Conservation (phyloP, 2,113 vertebrate genomes). For the Dicerorhinus sumatrensis region DNA sequence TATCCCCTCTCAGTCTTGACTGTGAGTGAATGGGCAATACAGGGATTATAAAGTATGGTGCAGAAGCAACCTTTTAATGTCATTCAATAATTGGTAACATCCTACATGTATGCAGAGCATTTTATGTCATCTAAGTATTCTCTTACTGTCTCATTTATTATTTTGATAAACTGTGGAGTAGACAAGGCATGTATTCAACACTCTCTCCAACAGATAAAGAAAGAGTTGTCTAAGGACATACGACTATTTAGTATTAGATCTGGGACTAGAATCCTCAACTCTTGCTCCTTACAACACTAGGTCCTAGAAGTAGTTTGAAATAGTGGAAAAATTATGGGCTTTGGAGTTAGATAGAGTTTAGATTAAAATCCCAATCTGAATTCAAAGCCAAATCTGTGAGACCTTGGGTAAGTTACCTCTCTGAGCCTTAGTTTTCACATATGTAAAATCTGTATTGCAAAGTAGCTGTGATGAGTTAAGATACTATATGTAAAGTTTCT, state of each 20-base stretch:
- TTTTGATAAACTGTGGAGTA: not conserved
- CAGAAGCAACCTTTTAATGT: not conserved
- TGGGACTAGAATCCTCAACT: constrained; percentile 10
- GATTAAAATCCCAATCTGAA: not conserved
- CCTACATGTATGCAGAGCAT: not conserved
- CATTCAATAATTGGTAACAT: constrained; percentile 22
- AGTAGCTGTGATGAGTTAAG: constrained; percentile 13
- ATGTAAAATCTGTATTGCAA: constrained; percentile 11
- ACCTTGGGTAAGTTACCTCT: not conserved
- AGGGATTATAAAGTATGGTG: not conserved
- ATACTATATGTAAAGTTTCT: not conserved
- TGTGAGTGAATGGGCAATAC: not conserved
- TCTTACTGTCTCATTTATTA: not conserved
- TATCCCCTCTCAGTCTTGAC: not conserved
- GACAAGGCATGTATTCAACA: not conserved
- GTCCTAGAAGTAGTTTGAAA: constrained; percentile 19
- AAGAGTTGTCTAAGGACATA: constrained; percentile 29
- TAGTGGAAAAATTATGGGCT: not conserved
- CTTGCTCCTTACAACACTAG: not conserved
- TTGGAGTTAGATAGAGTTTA: constrained; percentile 4
- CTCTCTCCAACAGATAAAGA: not conserved
- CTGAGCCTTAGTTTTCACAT: not conserved
- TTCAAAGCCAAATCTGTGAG: constrained; percentile 27
- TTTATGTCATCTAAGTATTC: constrained; percentile 43
- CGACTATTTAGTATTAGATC: not conserved